A percentile compares a stretch with the other conserved stretches of the same genome.
These are phyloP conservation scores for Callopanchax toddi DNA, from an alignment of 2,113 vertebrate species.

Conservation along the genomic window DNA sequence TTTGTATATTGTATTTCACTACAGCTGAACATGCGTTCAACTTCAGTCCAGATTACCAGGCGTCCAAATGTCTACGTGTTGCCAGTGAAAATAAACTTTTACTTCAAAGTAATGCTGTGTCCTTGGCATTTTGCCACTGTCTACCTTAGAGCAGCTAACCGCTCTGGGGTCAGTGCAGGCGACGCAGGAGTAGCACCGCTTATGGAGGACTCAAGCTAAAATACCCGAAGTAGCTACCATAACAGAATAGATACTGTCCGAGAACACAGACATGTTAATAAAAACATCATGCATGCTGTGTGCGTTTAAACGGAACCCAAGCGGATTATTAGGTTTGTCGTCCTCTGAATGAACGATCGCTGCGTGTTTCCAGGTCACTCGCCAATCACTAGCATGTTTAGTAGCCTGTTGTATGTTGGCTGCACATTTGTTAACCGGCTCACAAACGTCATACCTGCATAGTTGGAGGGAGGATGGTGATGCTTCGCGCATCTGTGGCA, in stretches of 20 bases:
- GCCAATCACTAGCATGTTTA: neutral
- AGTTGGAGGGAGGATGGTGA: slow-evolving; percentile 83
- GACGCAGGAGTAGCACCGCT: neutral
- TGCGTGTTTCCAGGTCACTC: neutral
- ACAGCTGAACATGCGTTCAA: too few species aligned
- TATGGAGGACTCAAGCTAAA: neutral
- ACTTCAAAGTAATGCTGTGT: slow-evolving; percentile 27
- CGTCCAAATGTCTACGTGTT: neutral
- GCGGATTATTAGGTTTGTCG: slow-evolving; percentile 36
- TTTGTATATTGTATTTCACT: too few species aligned
- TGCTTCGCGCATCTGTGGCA: slow-evolving; percentile 21
- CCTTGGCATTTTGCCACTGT: slow-evolving; percentile 20
- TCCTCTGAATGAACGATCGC: neutral
- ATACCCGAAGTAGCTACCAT: neutral
- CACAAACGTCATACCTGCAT: slow-evolving; percentile 81
- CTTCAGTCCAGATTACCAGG: neutral
- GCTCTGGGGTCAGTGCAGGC: slow-evolving; percentile 44
- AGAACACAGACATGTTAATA: too few species aligned
- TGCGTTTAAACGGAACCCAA: rapidly evolving
- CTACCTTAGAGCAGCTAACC: neutral
- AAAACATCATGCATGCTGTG: too few species aligned
- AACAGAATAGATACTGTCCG: neutral
- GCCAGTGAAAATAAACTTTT: neutral
- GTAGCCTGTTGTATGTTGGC: neutral
- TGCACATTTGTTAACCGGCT: neutral